Base-by-base conservation (phyloP, 2,888 invertebrate genomes). In the Tetrapedia diversipes region DNA sequence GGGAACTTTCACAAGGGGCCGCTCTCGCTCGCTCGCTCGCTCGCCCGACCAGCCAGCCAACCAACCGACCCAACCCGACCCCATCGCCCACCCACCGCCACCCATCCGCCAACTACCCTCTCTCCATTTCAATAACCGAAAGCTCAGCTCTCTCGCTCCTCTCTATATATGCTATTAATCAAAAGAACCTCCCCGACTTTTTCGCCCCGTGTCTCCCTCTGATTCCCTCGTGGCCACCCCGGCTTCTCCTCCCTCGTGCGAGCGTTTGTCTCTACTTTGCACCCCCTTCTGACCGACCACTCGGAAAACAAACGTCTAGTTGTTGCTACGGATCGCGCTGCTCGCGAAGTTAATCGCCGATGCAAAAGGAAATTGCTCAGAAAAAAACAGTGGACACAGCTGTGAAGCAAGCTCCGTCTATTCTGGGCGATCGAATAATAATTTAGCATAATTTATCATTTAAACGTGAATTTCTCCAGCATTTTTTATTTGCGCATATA, bases 1-100 rank as follows among this genome's bases (percentile, higher is more conserved):
- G 91, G 88, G 89, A 90, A 90, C 88, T 90, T 90, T 90, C 89
- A 89, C 89, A 86, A 90, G 89, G 86, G 88, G 82, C 86, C 79
- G 81, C 84, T 71, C 77, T 79, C 77, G 79, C 83, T 74, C 83
- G 80, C 73, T 80, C 76, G 54, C 80, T 76, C 86, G 76, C 77
- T 81, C 81, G 67, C 74, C 69, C 83, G 77, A 64, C 80, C 82
- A 59, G 66, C 79, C 79, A 74, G 59, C 77, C 81, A 76, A 79
- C 79, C 81, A 67, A 79, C 74, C 83, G 81, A 72, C 77, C 76
- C 79, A 63, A 59, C 66, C 71, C 82, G n/a, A n/a, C n/a, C n/a
- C n/a, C n/a, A n/a, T n/a, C n/a, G 74, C 69, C 69, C 70, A 66
- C 57, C 79, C 77, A 39, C 80, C 74, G 32, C 79, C 79, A 77